Evolutionary conservation across 1,140 invertebrate genomes (phyloP).

Genomic region (Halotydeus destructor): DNA sequence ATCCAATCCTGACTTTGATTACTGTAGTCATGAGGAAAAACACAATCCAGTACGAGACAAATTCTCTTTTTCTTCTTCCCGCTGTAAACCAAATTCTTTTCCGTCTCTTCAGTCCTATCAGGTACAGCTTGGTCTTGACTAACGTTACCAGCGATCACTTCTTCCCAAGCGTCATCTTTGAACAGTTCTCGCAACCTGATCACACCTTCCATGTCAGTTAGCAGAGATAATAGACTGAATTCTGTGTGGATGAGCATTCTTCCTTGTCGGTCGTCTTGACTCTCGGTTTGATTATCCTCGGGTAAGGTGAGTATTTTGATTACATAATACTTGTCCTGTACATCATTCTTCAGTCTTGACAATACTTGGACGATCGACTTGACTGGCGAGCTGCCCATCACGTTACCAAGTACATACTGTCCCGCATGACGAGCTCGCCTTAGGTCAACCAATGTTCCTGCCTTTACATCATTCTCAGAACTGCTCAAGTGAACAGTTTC

Average conservation of each 20-base stretch:
- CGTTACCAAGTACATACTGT: constrained; percentile 29
- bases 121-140: constrained; percentile 19
- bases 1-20: constrained; percentile 41
- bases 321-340: constrained; percentile 2
- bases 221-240: constrained; percentile 46
- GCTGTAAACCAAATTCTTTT: constrained; percentile 30
- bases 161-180: constrained; percentile 48
- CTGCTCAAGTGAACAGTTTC: no score
- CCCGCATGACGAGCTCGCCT: background rate
- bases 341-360: constrained; percentile 27
- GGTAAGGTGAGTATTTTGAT: constrained; percentile 29
- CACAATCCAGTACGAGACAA: constrained; percentile 52
- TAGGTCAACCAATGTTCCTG: background rate
- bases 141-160: constrained; percentile 28
- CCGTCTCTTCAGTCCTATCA: background rate
- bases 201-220: constrained; percentile 47
- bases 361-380: constrained; percentile 56
- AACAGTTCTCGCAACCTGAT: constrained; percentile 58
- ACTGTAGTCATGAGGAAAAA: constrained; percentile 49
- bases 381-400: constrained; percentile 48
- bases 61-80: constrained; percentile 38
- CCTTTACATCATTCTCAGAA: background rate
- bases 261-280: constrained; percentile 52
- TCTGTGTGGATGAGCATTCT: constrained; percentile 62
- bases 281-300: constrained; percentile 36